phyloP scores from a whole-genome alignment of 2,888 invertebrate species.

The Scelioninae gen. 1 region DNA sequence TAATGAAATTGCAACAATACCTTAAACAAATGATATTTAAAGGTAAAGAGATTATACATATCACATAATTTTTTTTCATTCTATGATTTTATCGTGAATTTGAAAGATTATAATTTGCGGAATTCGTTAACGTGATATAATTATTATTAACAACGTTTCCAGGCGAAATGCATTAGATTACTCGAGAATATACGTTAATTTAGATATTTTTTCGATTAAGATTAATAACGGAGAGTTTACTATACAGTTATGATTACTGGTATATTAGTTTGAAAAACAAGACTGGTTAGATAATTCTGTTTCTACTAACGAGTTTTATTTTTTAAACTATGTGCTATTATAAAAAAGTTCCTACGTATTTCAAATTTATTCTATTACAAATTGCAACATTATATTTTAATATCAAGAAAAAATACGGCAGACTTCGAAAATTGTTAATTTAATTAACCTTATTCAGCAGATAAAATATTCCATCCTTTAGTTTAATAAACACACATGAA shows the following conservation, averaged over 20 bases:
- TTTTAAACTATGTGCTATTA: neutral
- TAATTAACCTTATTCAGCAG: neutral
- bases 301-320: neutral
- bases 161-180: too few species aligned
- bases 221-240: constrained; percentile 1
- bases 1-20: neutral
- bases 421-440: neutral
- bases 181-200: too few species aligned
- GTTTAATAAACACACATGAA: neutral
- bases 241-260: neutral
- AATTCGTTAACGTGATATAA: neutral
- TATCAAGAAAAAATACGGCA: too few species aligned
- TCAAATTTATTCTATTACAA: too few species aligned
- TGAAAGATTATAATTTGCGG: too few species aligned
- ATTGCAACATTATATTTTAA: too few species aligned
- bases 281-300: neutral
- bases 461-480: neutral
- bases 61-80: too few species aligned
- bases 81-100: too few species aligned
- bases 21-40: neutral
- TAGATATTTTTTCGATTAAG: neutral
- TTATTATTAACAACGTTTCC: neutral
- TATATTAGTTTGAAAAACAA: neutral
- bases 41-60: neutral
- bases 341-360: neutral